Evolutionary conservation across 2,797 vertebrate species (phyloP), one percentile per base, ranked within the genome.

Genomic region (Chiloscyllium punctatum): DNA sequence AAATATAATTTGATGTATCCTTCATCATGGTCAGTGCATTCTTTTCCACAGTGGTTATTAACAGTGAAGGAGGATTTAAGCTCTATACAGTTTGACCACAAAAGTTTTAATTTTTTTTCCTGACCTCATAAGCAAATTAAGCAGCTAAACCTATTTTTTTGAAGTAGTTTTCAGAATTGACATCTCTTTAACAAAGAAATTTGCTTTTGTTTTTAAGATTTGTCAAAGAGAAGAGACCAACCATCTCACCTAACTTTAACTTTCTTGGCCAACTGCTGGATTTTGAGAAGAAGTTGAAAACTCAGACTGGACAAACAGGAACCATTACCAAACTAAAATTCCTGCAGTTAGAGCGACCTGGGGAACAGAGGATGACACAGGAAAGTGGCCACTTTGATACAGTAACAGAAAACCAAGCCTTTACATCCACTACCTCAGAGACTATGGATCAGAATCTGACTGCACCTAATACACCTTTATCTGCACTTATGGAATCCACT

Each of bases 221-320:
- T 71, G 99, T 99, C 96, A 99, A 99, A 97, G 99, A 99, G 97
- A 99, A 99, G 96, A 97, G 99, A 74, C 99, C 99, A 0, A 99
- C 99, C 96, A 99, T 99, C 97, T 99, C 99, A 0, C 99, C 99
- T 0, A 99, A 99, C 97, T 99, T 99, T 96, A 99, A 99, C 97
- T 99, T 99, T 96, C 98, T 99, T 97, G 99, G 99, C 96, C 99
- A 99, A 96, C 98, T 99, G 95, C 97, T 99, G 96, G 99, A 99
- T 97, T 99, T 99, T 1, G 99, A 99, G 97, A 99, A 98, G 96
- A 99, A 98, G 97, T 98, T 99, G 37, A 98, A 98, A 96, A 97
- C 96, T 96, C 98, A 97, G 92, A 96, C 96, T 0, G 96, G 97
- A 21, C 84, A 96, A 0, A 95, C 97, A 0, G 97, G 97, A 33